A percentile compares a stretch with the other conserved stretches of the same genome.
Evolutionary conservation across 2,888 invertebrate species (phyloP).

Genomic region (Drosophila nr. medialis): DNA sequence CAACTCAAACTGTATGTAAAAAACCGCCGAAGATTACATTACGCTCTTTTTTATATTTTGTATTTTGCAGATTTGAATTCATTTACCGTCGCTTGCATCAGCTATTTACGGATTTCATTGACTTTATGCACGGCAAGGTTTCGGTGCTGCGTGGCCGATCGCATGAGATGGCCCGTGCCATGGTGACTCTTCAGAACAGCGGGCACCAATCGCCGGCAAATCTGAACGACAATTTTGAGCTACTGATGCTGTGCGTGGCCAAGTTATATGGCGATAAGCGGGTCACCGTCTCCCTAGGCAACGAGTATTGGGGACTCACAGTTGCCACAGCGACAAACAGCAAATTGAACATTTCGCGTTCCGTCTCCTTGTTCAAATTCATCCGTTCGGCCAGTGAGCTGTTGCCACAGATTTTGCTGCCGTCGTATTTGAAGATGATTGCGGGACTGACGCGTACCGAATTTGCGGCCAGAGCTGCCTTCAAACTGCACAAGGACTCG

Average conservation of each 20-base stretch:
- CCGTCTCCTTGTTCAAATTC: conserved; percentile 95
- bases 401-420: conserved; percentile 92
- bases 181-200: conserved; percentile 90
- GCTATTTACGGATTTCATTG: conserved; percentile 95
- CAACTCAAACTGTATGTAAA: background rate
- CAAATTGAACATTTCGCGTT: conserved; percentile 86
- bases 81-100: conserved; percentile 93
- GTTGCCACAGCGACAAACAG: conserved; percentile 50
- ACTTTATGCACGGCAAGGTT: conserved; percentile 95
- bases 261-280: conserved; percentile 92
- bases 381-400: conserved; percentile 94
- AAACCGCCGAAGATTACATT: too few species aligned
- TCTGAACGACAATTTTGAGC: conserved; percentile 92
- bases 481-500: conserved; percentile 90
- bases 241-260: conserved; percentile 91
- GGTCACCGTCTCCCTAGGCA: conserved; percentile 88
- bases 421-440: conserved; percentile 94
- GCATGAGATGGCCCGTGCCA: conserved; percentile 94
- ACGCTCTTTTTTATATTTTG: background rate
- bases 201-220: conserved; percentile 91
- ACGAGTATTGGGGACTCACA: conserved; percentile 91
- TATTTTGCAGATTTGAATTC: conserved; percentile 88
- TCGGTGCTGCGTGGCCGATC: conserved; percentile 93
- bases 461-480: conserved; percentile 92
- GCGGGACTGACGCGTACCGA: conserved; percentile 91